Conservation (phyloP, 1,140 invertebrate genomes). For the Trachymyrmex septentrionalis region DNA sequence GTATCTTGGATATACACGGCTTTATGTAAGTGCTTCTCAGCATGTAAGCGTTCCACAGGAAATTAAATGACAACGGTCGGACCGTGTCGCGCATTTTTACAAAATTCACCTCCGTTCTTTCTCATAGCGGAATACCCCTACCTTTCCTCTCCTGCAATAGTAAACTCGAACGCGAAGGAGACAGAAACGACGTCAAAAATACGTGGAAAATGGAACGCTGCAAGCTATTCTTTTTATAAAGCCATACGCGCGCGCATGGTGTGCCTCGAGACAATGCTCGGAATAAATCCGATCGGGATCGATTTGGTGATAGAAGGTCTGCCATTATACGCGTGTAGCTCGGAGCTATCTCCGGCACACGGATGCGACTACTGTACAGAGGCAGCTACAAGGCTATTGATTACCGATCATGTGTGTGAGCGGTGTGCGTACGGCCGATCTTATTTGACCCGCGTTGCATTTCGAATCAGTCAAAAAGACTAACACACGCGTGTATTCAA, state of each 20-base stretch:
- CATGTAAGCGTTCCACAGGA: slow-evolving; percentile 8
- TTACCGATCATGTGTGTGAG: slow-evolving; percentile 33
- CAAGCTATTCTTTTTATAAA: slow-evolving; percentile 52
- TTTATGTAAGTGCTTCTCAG: slow-evolving; percentile 23
- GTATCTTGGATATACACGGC: not conserved
- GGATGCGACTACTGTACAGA: slow-evolving; percentile 2
- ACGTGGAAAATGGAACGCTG: slow-evolving; percentile 53
- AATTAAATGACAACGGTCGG: slow-evolving; percentile 40
- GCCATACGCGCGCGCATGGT: slow-evolving; percentile 1
- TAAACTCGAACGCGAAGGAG: slow-evolving; percentile 27
- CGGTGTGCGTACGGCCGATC: slow-evolving; percentile 2
- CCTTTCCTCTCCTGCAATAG: not conserved
- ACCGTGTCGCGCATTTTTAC: slow-evolving; percentile 39
- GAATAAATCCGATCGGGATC: slow-evolving; percentile 56
- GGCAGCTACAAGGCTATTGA: slow-evolving; percentile 43
- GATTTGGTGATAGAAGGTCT: slow-evolving; percentile 46
- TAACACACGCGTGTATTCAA: not conserved
- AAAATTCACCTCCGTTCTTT: slow-evolving; percentile 38
- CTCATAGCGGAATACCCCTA: not conserved
- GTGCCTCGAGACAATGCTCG: slow-evolving; percentile 52
- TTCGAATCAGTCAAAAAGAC: slow-evolving; percentile 31
- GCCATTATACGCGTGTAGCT: slow-evolving; percentile 8
- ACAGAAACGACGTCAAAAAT: slow-evolving; percentile 36
- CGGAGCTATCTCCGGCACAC: slow-evolving; percentile 32
- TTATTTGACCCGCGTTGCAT: slow-evolving; percentile 38